Base-by-base conservation (phyloP, 2,888 invertebrate genomes). In the Abrostola triplasia region DNA sequence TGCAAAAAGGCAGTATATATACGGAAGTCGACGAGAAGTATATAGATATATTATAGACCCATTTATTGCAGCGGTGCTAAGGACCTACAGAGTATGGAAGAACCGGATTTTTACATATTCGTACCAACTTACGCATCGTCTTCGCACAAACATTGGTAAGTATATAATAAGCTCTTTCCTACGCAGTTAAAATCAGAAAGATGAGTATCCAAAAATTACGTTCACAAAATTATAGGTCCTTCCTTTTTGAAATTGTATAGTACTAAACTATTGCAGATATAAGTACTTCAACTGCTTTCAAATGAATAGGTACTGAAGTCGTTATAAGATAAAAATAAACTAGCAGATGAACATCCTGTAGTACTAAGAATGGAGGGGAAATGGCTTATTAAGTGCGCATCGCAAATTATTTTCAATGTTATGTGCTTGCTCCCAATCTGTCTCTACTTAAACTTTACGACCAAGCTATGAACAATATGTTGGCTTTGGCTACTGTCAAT, bases 21-120 rank as follows among this genome's bases (percentile, higher is more conserved):
- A 42, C 24, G 41, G 55, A 65, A 59, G 37, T 40, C 5, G 12
- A 4, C 4, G 10, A 41, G 24, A 52, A 36, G 37, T 6, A 48
- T 12, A 36, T 47, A 58, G 56, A 57, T 61, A 57, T 61, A 62
- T 58, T 49, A 40, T 62, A 49, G 38, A 51, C 12, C 12, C 52
- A 59, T 50, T 60, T 67, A 59, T 35, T 55, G 36, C 35, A 13
- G 9, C 56, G 41, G 51, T 55, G 67, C 63, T 63, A 61, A 62
- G 59, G 55, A 73, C 66, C 64, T 47, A 35, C 47, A 49, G 55
- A 52, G 49, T 50, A 60, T 40, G 6, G 51, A 58, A 48, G 52
- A 75, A 76, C 76, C 64, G 66, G 76, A 36, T 66, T 68, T 59
- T 58, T 24, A 66, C 48, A 70, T 63, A 65, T 73, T 50, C 57